phyloP scores from a whole-genome alignment of 2,113 vertebrate species.

The Tachuris rubrigastra region DNA sequence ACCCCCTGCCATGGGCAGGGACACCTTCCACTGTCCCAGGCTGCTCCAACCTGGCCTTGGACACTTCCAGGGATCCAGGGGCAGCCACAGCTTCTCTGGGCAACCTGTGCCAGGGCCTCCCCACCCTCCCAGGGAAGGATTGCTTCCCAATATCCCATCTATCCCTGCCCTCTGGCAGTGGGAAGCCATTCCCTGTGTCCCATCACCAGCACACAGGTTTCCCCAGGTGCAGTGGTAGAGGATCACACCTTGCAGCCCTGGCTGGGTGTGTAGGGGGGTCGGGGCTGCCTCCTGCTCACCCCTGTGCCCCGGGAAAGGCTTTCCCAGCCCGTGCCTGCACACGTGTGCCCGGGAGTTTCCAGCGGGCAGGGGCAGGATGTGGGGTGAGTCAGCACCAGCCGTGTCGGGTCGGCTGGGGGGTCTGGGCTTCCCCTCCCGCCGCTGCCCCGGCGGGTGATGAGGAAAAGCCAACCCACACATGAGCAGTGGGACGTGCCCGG shows the following conservation, averaged over 20 bases:
- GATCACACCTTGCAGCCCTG: not conserved
- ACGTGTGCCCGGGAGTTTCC: not conserved
- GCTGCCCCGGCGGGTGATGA: accelerated
- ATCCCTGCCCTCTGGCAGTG: not conserved
- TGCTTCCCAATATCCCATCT: not conserved
- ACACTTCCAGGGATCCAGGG: not conserved
- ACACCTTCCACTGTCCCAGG: accelerated
- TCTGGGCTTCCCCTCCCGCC: not conserved
- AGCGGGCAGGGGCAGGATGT: not conserved
- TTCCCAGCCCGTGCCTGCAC: not conserved
- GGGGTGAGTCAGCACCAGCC: not conserved
- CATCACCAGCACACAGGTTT: not conserved
- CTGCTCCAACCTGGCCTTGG: not conserved
- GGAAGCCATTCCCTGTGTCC: not conserved
- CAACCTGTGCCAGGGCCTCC: not conserved
- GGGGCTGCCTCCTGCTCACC: accelerated
- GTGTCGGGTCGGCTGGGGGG: accelerated
- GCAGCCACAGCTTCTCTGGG: not conserved
- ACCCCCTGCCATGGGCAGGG: not conserved
- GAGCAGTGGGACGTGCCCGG: not conserved
- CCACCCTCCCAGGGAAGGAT: not conserved
- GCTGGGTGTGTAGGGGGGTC: not conserved
- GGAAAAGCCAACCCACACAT: not conserved
- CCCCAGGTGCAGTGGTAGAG: not conserved
- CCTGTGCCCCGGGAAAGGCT: not conserved